Conservation (phyloP, 37 sponge, comb jelly and placozoan genomes). For the Spongia lamella region DNA sequence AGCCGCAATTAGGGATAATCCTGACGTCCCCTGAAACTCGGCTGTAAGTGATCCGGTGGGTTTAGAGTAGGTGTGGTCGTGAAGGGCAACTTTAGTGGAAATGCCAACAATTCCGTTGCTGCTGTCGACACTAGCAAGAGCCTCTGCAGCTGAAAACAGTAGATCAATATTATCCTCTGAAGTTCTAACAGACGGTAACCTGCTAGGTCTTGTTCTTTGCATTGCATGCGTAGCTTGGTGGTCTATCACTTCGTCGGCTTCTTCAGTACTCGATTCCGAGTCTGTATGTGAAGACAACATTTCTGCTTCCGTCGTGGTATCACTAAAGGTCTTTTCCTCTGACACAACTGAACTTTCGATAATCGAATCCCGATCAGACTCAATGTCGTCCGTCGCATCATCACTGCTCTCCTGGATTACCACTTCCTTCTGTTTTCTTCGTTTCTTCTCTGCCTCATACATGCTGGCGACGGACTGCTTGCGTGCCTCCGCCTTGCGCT, state of each 20-base stretch:
- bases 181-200: background rate
- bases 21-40: slow-evolving; percentile 70
- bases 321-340: too few species aligned
- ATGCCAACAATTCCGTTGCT: background rate
- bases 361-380: slow-evolving; percentile 6
- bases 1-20: slow-evolving; percentile 80
- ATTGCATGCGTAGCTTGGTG: background rate
- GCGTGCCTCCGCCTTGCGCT: slow-evolving; percentile 45
- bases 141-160: slow-evolving; percentile 69
- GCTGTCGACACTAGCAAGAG: slow-evolving; percentile 41
- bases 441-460: slow-evolving; percentile 23
- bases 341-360: too few species aligned
- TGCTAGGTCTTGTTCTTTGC: too few species aligned
- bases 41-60: slow-evolving; percentile 36
- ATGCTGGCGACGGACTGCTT: slow-evolving; percentile 16
- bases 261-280: slow-evolving; percentile 57
- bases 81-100: slow-evolving; percentile 67
- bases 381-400: slow-evolving; percentile 47
- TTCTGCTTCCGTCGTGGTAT: too few species aligned
- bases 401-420: background rate
- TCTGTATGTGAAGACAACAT: too few species aligned
- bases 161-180: slow-evolving; percentile 59
- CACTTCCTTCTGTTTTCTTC: background rate
- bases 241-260: background rate
- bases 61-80: slow-evolving; percentile 75